phyloP scores from a whole-genome alignment of 2,113 vertebrate species.

The Brevimyrus niger region DNA sequence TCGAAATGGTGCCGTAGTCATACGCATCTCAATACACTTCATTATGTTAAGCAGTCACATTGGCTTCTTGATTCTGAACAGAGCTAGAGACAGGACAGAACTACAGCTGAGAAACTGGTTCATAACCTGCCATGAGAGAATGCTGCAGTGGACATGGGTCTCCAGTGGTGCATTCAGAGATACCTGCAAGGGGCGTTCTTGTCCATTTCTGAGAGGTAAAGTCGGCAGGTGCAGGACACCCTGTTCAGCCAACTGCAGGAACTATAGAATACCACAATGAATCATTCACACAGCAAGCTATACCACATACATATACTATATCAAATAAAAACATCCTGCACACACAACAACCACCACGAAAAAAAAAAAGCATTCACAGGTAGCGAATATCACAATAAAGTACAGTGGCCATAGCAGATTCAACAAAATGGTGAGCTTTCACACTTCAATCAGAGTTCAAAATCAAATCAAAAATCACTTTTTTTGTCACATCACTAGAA shows the following conservation, averaged over 20 bases:
- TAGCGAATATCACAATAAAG: background rate
- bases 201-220: constrained; percentile 21
- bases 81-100: too few species aligned
- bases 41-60: background rate
- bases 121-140: background rate
- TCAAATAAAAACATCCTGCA: background rate
- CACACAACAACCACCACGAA: background rate
- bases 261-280: constrained; percentile 30
- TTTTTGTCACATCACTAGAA: too few species aligned
- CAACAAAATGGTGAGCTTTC: background rate
- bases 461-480: too few species aligned
- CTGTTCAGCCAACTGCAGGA: constrained; percentile 36
- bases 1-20: background rate
- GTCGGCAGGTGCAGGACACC: constrained; percentile 42
- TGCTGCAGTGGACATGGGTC: background rate
- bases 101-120: background rate
- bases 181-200: constrained; percentile 48
- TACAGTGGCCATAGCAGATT: background rate
- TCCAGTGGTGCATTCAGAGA: background rate
- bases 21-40: background rate
- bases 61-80: background rate
- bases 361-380: background rate
- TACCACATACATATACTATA: background rate
- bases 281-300: background rate
- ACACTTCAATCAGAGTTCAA: background rate